phyloP scores from a whole-genome alignment of 2,888 invertebrate genomes.

The Branchellion lobata region DNA sequence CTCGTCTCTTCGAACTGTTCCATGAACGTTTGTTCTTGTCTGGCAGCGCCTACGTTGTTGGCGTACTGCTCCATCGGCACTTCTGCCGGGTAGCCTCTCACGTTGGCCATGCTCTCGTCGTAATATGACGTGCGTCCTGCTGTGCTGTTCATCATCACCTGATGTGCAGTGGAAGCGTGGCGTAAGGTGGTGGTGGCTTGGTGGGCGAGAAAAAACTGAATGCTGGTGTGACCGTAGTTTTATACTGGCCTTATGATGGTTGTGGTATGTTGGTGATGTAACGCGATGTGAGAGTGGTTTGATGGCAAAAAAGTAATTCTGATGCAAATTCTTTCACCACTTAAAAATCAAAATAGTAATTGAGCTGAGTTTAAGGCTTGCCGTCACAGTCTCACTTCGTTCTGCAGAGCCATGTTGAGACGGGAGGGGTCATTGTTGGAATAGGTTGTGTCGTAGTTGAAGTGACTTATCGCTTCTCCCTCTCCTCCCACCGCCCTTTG shows the following conservation, averaged over 20 bases:
- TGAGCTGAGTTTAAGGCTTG: too few species aligned
- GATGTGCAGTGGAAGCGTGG: background rate
- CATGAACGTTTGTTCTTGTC: background rate
- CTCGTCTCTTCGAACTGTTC: constrained; percentile 34
- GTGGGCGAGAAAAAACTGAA: too few species aligned
- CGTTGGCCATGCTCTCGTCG: background rate
- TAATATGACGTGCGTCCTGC: background rate
- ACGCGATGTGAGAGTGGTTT: too few species aligned
- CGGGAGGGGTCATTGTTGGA: background rate
- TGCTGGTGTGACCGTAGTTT: too few species aligned
- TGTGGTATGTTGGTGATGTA: too few species aligned
- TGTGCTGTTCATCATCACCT: constrained; percentile 7
- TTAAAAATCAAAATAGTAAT: too few species aligned
- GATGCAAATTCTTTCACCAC: too few species aligned
- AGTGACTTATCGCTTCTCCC: background rate
- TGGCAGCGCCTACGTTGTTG: background rate
- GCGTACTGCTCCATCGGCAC: too few species aligned
- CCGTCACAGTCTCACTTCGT: constrained; percentile 23
- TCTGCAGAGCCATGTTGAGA: constrained; percentile 23
- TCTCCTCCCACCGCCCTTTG: constrained; percentile 5
- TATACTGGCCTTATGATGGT: too few species aligned
- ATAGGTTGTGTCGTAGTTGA: background rate
- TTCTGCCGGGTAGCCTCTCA: background rate
- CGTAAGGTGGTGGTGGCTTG: background rate
- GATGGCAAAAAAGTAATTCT: too few species aligned